Base-by-base conservation (phyloP, 2,888 invertebrate species). In the Carpatolechia fugitivella region DNA sequence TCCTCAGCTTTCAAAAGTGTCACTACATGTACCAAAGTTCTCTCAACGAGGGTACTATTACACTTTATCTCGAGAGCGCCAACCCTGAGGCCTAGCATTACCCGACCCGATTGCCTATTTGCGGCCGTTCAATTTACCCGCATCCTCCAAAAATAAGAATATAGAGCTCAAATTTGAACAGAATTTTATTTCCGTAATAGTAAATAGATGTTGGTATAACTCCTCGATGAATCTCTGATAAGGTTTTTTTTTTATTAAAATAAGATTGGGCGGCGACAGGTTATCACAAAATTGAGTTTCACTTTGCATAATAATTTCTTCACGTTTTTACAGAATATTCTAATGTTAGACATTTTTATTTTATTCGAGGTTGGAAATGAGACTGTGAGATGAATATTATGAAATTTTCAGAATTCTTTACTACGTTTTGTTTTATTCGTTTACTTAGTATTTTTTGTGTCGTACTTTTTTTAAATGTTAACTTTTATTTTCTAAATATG, bases 91-190 rank as follows among this genome's bases (percentile, higher is more conserved):
- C 29, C 29, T 1, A 16, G 24, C 1, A 29, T 24, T 24, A 44
- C 44, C 44, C 44, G 20, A 44, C 29, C n/a, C n/a, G 44, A 44
- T 44, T 44, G 44, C 29, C 44, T 13, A 44, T 44, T 44, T 31
- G 14, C 30, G 14, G 16, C 16, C n/a, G 13, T 18, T n/a, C 46
- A 47, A 31, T 47, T 31, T 16, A 47, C 47, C 47, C 47, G 7
- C 47, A 47, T 31, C 16, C 11, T 13, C 47, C 8, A 47, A 47
- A 47, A 16, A 13, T 16, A 47, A 30, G 31, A 4, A n/a, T 20
- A 24, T 16, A 47, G 14, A 10, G 30, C 14, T 30, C 30, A 47
- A 5, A 30, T 47, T 47, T 11, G 14, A 47, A 47, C 3, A 11
- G n/a, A 18, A 44, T 10, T 24, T 11, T 11, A 29, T 10, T 18